Evolutionary conservation across 2,888 invertebrate species (phyloP).

Genomic region (Aleiodes testaceus): DNA sequence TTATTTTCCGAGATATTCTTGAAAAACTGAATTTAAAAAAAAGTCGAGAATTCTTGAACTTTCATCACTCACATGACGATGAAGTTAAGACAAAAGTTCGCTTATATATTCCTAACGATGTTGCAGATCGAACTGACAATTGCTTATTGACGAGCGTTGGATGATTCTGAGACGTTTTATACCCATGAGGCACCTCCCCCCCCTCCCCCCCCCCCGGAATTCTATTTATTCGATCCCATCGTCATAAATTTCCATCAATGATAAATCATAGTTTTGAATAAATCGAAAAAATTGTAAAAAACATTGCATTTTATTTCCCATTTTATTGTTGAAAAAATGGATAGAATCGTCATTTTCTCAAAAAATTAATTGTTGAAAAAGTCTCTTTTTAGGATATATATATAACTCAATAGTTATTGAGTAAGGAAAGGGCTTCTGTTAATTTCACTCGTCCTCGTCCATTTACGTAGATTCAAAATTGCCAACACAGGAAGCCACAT

Average conservation of each 20-base stretch:
- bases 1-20: too few relatives aligned
- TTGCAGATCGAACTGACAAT: constrained; percentile 27
- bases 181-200: constrained; percentile 24
- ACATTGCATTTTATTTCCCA: not conserved
- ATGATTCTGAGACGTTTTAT: constrained; percentile 30
- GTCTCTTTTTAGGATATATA: not conserved
- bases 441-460: constrained; percentile 12
- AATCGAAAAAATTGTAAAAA: not conserved
- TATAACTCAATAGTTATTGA: not conserved
- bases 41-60: too few relatives aligned
- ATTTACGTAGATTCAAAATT: not conserved
- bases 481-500: constrained; percentile 16
- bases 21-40: too few relatives aligned
- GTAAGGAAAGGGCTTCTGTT: constrained; percentile 33
- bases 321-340: not conserved
- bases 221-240: not conserved
- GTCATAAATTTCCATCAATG: not conserved
- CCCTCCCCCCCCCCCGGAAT: not conserved
- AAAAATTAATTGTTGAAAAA: not conserved
- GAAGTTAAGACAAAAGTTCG: not conserved
- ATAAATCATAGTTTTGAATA: not conserved
- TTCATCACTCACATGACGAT: constrained; percentile 19
- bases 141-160: constrained; percentile 16
- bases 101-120: not conserved
- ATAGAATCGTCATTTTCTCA: not conserved